A percentile compares a stretch with the other conserved stretches of the same genome.
Evolutionary conservation across 2,113 vertebrate genomes (phyloP).

Genomic region (Tonatia bakeri): DNA sequence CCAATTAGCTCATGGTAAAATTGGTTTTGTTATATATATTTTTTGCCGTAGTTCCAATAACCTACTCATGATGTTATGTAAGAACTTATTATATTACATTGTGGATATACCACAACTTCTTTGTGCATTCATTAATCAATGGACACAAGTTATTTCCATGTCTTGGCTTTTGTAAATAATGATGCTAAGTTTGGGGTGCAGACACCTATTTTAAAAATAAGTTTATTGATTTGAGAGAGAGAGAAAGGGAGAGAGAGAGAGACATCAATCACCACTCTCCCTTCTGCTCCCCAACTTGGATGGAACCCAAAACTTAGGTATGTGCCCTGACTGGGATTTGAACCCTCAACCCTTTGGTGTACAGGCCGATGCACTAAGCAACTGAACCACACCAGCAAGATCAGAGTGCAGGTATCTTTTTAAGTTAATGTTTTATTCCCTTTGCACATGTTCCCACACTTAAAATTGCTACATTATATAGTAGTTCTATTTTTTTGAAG

Average conservation of each 20-base stretch:
- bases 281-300: no score
- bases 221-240: no score
- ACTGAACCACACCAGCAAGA: no score
- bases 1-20: background rate
- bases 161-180: background rate
- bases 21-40: background rate
- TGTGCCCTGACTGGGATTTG: no score
- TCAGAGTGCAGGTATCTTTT: background rate
- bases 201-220: background rate
- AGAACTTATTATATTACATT: background rate
- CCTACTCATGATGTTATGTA: background rate
- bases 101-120: background rate
- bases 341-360: no score
- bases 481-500: background rate
- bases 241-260: no score
- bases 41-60: background rate
- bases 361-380: no score
- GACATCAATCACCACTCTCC: no score
- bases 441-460: background rate
- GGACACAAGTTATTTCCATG: background rate
- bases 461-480: background rate
- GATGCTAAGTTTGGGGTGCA: background rate
- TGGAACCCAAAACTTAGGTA: no score
- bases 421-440: background rate
- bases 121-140: background rate